Base-by-base conservation (phyloP, 2,888 invertebrate species). In the Lacanobia oleracea region DNA sequence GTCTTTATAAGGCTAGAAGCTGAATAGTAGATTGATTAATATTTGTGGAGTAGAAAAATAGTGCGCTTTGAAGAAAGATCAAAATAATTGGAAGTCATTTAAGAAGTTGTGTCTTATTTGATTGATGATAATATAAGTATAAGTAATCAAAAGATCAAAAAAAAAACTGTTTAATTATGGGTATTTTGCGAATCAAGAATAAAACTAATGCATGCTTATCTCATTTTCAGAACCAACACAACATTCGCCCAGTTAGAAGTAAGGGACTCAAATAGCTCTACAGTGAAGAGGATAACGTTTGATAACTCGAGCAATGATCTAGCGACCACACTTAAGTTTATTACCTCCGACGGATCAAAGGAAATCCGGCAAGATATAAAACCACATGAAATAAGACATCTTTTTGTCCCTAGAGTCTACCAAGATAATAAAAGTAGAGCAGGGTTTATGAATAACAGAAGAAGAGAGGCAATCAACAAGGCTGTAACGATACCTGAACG, bases 221-320 rank as follows among this genome's bases (percentile, higher is more conserved):
- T 76, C 16, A 61, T 67, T 96, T 96, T 80, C 95, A 96, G 96
- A 86, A 91, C 91, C 79, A 95, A 95, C 77, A 93, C 95, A 67
- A 95, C 96, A 66, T 95, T 93, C 73, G 95, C 95, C 75, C 95
- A 95, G 87, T 89, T 96, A 85, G 96, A 95, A 90, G 90, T 96
- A 69, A 90, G 92, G 85, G 94, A 95, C 68, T 81, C 91, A 67
- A 96, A 94, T 82, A 93, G 89, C 86, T 92, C 95, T 73, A 82
- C 93, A 85, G 91, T 96, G 65, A 95, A 93, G 88, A 94, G 90
- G 67, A 87, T 96, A 81, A 94, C 93, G 33, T 93, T 93, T 75
- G 93, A 95, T 23, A 95, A 94, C 81, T 88, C 93, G n/a, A 95
- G 91, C 79, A 93, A 91, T 83, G 94, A 94, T 79, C 89, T 92